phyloP scores from a whole-genome alignment of 2,797 vertebrate genomes.

The Cossypha caffra region DNA sequence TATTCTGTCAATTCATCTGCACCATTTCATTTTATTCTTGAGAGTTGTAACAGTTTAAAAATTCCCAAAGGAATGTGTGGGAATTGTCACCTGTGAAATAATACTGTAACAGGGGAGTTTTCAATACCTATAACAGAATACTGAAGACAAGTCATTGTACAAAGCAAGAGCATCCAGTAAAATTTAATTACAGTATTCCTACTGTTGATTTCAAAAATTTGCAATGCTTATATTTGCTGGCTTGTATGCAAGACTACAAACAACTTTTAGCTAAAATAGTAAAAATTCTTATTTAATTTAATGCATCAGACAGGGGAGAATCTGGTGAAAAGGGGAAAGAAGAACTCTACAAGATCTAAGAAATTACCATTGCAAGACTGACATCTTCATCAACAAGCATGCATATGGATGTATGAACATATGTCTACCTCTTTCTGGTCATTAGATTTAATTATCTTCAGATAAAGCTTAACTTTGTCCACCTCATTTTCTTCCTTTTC shows the following conservation, averaged over 20 bases:
- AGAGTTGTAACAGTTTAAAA: conserved; percentile 50
- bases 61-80: conserved; percentile 63
- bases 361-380: no score
- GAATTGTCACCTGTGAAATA: conserved; percentile 67
- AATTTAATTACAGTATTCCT: background rate
- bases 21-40: conserved; percentile 41
- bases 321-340: background rate
- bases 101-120: conserved; percentile 63
- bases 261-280: background rate
- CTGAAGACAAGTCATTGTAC: conserved; percentile 65
- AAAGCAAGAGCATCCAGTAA: conserved; percentile 50
- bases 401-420: background rate
- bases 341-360: background rate
- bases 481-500: background rate
- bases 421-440: background rate
- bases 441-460: background rate
- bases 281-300: conserved; percentile 4
- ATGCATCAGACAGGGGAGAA: background rate
- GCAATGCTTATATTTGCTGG: background rate
- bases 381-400: background rate
- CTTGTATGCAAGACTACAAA: background rate
- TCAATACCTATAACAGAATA: conserved; percentile 66
- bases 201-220: background rate
- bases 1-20: background rate
- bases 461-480: background rate